phyloP scores from a whole-genome alignment of 2,888 invertebrate species.

The Phengaris arion region DNA sequence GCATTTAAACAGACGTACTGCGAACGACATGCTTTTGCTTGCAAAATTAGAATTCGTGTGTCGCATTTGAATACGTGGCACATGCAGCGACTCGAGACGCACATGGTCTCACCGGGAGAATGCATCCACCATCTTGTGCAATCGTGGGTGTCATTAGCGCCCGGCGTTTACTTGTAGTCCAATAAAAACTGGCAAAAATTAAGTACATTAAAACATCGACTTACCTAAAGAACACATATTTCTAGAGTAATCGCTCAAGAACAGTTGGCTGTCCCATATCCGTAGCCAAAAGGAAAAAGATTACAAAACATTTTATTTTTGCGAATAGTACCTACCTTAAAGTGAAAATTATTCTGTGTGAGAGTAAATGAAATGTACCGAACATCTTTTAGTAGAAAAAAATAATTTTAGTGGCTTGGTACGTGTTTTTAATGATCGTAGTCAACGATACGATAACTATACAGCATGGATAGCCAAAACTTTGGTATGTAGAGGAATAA shows the following conservation, averaged over 20 bases:
- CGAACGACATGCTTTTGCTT: slow-evolving; percentile 53
- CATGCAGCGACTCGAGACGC: slow-evolving; percentile 48
- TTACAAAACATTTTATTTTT: too few species aligned
- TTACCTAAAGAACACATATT: background rate
- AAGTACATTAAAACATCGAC: background rate
- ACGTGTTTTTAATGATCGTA: too few species aligned
- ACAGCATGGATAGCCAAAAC: too few species aligned
- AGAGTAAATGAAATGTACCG: too few species aligned
- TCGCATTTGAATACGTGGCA: slow-evolving; percentile 47
- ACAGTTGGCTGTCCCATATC: too few species aligned
- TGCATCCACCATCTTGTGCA: slow-evolving; percentile 57
- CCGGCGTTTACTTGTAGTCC: background rate
- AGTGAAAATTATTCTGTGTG: too few species aligned
- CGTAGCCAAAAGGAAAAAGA: background rate
- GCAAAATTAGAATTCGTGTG: slow-evolving; percentile 61
- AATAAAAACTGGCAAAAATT: background rate
- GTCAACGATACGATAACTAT: too few species aligned
- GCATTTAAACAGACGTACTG: slow-evolving; percentile 51
- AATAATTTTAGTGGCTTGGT: too few species aligned
- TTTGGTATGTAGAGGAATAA: background rate
- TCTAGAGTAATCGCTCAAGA: background rate
- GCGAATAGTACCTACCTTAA: too few species aligned
- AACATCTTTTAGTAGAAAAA: too few species aligned
- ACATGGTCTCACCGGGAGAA: slow-evolving; percentile 53
- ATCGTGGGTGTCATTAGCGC: slow-evolving; percentile 3